A percentile compares a stretch with the other conserved stretches of the same genome.
Conservation (phyloP, 1,140 invertebrate species). For the Anadara kagoshimensis region DNA sequence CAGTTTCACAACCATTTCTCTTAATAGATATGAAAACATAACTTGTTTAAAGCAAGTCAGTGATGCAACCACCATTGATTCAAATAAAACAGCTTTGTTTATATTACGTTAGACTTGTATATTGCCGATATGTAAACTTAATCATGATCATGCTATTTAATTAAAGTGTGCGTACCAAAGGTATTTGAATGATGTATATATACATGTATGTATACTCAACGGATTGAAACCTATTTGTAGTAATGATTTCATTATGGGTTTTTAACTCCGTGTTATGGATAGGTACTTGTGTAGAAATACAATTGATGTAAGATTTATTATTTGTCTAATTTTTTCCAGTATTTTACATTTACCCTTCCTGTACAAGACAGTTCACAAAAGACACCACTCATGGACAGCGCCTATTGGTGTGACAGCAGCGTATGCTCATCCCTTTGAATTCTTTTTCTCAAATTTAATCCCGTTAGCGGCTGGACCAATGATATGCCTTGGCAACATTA, state of each 20-base stretch:
- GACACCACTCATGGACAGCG: conserved; percentile 77
- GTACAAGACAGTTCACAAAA: conserved; percentile 89
- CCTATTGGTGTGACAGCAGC: conserved; percentile 81
- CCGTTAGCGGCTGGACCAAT: conserved; percentile 87
- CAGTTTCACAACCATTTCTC: neutral
- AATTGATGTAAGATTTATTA: too few relatives aligned
- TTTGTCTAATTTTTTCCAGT: conserved; percentile 73
- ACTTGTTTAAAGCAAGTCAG: neutral
- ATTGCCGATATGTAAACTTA: neutral
- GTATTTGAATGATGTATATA: too few relatives aligned
- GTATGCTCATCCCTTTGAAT: conserved; percentile 91
- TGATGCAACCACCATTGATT: too few relatives aligned
- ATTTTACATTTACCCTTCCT: conserved; percentile 83
- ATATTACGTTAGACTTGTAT: neutral
- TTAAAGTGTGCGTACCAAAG: neutral
- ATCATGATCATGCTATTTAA: neutral
- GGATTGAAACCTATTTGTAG: too few relatives aligned
- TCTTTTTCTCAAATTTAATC: conserved; percentile 87
- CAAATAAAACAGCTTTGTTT: too few relatives aligned
- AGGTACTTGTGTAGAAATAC: too few relatives aligned
- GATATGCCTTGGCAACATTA: conserved; percentile 85
- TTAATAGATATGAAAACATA: neutral
- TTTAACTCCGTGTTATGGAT: too few relatives aligned
- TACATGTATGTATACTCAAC: too few relatives aligned
- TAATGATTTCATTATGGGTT: too few relatives aligned